phyloP scores from a whole-genome alignment of 2,113 vertebrate genomes.

The Dendropsophus ebraccatus region DNA sequence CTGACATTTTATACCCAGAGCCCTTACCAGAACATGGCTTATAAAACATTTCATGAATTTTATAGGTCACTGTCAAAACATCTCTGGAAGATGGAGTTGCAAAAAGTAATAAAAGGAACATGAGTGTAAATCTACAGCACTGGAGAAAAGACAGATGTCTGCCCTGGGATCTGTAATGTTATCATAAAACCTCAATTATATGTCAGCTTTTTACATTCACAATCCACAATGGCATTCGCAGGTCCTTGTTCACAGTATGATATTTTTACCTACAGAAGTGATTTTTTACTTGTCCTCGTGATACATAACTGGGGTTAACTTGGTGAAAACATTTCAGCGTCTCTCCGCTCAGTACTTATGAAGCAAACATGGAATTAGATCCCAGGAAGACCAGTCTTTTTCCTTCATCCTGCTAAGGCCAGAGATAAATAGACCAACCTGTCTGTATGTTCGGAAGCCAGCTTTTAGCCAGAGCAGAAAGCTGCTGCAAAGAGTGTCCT shows the following conservation, averaged over 20 bases:
- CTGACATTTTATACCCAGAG: slow-evolving; percentile 56
- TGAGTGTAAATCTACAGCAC: slow-evolving; percentile 36
- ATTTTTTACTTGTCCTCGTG: background rate
- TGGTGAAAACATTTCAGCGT: background rate
- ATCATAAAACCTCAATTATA: slow-evolving; percentile 28
- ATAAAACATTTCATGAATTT: slow-evolving; percentile 53
- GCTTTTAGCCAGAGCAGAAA: too few species aligned
- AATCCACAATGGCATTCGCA: background rate
- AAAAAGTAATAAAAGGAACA: slow-evolving; percentile 39
- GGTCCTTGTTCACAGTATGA: background rate
- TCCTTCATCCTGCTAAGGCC: background rate
- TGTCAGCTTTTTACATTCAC: slow-evolving; percentile 19
- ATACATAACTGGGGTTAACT: background rate
- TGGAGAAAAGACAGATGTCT: slow-evolving; percentile 44
- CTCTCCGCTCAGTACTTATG: background rate
- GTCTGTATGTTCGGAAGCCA: background rate
- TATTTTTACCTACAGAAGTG: background rate
- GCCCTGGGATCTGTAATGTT: slow-evolving; percentile 44
- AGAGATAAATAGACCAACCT: background rate
- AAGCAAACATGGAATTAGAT: too few species aligned
- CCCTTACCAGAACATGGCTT: slow-evolving; percentile 41
- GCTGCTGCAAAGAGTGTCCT: too few species aligned
- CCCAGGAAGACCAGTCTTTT: background rate
- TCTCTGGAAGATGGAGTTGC: slow-evolving; percentile 43
- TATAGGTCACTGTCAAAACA: slow-evolving; percentile 59